Evolutionary conservation across 2,888 invertebrate genomes (phyloP).

Genomic region (Asteroscopus sphinx): DNA sequence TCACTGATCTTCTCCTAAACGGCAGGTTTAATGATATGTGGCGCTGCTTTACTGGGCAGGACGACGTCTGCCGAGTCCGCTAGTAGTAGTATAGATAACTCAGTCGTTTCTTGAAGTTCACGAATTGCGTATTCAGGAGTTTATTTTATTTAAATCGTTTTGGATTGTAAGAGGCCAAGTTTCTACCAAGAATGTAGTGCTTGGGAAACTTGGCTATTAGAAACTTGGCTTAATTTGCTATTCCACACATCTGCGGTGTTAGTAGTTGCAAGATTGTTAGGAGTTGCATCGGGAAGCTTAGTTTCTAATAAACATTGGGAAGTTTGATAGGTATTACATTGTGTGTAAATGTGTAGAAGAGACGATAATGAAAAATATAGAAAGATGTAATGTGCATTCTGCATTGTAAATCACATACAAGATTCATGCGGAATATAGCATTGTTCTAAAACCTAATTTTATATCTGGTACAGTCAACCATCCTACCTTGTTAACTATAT

Average conservation of each 20-base stretch:
- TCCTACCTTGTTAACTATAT: too few species aligned
- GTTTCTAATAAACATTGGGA: slow-evolving; percentile 4
- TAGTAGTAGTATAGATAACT: neutral
- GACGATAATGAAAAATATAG: too few species aligned
- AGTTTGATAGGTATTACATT: neutral
- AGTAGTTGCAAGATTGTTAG: slow-evolving; percentile 21
- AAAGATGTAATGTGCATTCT: too few species aligned
- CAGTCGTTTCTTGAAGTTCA: neutral
- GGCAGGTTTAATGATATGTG: too few species aligned
- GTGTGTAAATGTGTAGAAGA: neutral
- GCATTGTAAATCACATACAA: too few species aligned
- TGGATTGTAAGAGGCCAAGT: slow-evolving; percentile 32
- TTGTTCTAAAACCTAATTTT: too few species aligned
- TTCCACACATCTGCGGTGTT: slow-evolving; percentile 27
- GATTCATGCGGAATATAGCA: too few species aligned
- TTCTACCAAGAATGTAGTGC: slow-evolving; percentile 50
- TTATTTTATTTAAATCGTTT: slow-evolving; percentile 40
- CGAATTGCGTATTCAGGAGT: neutral
- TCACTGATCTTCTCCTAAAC: too few species aligned
- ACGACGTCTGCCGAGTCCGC: too few species aligned
- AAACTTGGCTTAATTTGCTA: slow-evolving; percentile 51
- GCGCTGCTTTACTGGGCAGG: too few species aligned
- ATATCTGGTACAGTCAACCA: too few species aligned
- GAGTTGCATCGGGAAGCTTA: slow-evolving; percentile 9
- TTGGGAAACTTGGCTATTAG: slow-evolving; percentile 53